Percentiles rank a stretch among this genome's conserved stretches.
Conservation (phyloP, 1,140 invertebrate genomes). For the Thrips palmi region DNA sequence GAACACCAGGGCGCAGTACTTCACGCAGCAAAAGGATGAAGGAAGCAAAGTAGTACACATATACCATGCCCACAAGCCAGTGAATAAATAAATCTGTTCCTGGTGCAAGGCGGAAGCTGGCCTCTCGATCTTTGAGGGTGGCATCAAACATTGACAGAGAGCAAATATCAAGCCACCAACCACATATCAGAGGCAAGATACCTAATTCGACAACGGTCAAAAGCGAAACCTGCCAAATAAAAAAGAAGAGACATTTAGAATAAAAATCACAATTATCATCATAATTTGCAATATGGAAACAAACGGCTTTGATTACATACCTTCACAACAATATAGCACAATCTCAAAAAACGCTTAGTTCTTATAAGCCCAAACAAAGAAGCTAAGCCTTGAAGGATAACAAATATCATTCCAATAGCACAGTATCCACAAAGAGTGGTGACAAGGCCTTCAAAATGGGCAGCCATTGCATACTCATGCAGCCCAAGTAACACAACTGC, state of each 20-base stretch:
- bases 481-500: constrained; percentile 58
- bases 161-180: constrained; percentile 98
- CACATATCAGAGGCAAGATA: constrained; percentile 88
- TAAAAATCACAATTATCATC: neutral
- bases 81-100: constrained; percentile 96
- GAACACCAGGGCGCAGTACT: constrained; percentile 82
- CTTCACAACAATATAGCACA: constrained; percentile 96
- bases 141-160: constrained; percentile 90
- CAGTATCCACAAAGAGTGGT: constrained; percentile 89
- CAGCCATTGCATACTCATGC: constrained; percentile 49
- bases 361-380: constrained; percentile 54
- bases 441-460: constrained; percentile 82
- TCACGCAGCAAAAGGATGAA: constrained; percentile 87
- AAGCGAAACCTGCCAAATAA: constrained; percentile 39
- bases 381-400: constrained; percentile 63
- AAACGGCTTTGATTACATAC: constrained; percentile 23
- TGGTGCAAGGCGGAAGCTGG: constrained; percentile 68
- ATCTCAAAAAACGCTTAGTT: constrained; percentile 70
- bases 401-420: constrained; percentile 66
- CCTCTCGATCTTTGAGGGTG: constrained; percentile 68
- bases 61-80: constrained; percentile 98
- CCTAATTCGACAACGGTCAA: constrained; percentile 90
- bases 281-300: neutral
- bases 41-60: constrained; percentile 98
- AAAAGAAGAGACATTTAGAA: neutral